These are phyloP conservation scores for Stichopus horrens DNA, from an alignment of 53 echinoderm and acorn worm genomes.

Conservation along the genomic window DNA sequence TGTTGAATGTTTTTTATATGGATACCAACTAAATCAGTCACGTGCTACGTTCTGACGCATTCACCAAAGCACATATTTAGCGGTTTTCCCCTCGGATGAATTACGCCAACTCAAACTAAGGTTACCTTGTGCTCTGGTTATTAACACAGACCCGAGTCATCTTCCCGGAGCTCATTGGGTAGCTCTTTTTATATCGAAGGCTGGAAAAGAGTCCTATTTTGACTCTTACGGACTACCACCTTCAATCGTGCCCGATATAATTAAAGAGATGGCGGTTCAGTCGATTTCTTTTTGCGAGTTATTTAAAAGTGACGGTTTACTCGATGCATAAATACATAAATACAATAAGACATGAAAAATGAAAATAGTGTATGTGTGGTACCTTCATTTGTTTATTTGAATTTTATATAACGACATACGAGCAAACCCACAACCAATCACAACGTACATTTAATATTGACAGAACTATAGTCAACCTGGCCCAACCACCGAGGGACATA, in stretches of 20 bases:
- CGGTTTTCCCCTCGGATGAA: constrained; percentile 25
- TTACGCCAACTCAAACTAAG: not conserved
- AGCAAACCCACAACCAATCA: not conserved
- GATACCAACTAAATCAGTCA: constrained; percentile 30
- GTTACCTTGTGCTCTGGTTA: constrained; percentile 52
- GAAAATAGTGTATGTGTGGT: not conserved
- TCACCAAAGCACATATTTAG: constrained; percentile 24
- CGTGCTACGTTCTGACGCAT: constrained; percentile 8
- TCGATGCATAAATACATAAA: not conserved
- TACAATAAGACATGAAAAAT: not conserved
- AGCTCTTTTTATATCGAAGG: not conserved
- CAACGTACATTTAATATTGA: not conserved
- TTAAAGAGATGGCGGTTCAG: too few species aligned
- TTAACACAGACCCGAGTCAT: constrained; percentile 50
- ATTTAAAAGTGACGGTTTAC: not conserved
- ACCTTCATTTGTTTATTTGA: not conserved
- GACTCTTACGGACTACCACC: constrained; percentile 18
- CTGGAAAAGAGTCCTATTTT: not conserved
- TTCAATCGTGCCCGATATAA: not conserved
- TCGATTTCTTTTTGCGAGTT: too few species aligned
- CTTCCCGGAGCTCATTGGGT: constrained; percentile 23
- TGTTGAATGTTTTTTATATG: constrained; percentile 32
- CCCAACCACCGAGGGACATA: not conserved
- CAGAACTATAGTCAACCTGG: not conserved
- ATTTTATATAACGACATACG: not conserved